Percentiles rank a stretch among this genome's conserved stretches.
Conservation (phyloP, 2,797 vertebrate species). For the Danio kyathit region DNA sequence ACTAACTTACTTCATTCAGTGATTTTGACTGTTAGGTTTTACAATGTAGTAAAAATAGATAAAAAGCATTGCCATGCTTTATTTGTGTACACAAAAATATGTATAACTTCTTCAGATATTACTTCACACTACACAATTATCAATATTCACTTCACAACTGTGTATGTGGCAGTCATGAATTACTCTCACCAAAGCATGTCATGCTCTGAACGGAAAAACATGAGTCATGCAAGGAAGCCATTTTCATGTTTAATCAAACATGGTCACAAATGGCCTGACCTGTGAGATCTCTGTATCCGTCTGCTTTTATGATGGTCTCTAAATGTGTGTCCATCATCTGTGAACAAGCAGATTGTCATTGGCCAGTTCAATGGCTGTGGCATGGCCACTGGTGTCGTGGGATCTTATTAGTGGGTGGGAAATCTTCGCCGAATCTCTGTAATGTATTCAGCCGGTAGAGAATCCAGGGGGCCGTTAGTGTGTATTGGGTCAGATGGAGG, state of each 20-base stretch:
- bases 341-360: constrained; percentile 44
- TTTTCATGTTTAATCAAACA: constrained; percentile 27
- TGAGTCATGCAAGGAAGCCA: constrained; percentile 26
- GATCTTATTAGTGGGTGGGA: constrained; percentile 23
- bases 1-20: too few relatives aligned
- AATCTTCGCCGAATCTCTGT: constrained; percentile 45
- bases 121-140: not conserved
- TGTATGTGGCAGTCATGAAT: not conserved
- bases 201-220: constrained; percentile 26
- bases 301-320: not conserved
- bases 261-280: constrained; percentile 3
- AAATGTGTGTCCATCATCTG: constrained; percentile 14
- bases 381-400: not conserved
- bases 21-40: too few relatives aligned
- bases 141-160: not conserved
- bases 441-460: constrained; percentile 49
- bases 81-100: not conserved
- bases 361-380: constrained; percentile 16
- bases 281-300: constrained; percentile 6
- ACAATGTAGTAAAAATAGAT: too few relatives aligned
- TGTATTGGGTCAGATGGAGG: constrained; percentile 56
- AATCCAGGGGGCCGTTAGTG: constrained; percentile 31
- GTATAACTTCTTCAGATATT: too few relatives aligned
- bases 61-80: not conserved
- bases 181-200: constrained; percentile 27